phyloP scores from a whole-genome alignment of 1,140 invertebrate genomes.

The Agrilus planipennis region DNA sequence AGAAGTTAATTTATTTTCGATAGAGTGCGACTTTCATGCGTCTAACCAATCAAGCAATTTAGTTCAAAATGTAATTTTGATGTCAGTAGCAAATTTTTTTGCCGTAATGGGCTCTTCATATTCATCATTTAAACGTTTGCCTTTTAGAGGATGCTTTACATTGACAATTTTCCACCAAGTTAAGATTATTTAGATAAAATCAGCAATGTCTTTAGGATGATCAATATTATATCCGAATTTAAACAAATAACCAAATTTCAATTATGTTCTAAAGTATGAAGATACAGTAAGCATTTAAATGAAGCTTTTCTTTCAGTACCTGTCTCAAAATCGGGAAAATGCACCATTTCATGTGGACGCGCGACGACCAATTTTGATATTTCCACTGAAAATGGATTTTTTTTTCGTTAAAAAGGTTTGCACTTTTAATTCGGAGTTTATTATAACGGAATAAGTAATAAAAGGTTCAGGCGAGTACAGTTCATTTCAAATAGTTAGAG shows the following conservation, averaged over 20 bases:
- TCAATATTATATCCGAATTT: slow-evolving; percentile 9
- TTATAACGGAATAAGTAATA: too few relatives aligned
- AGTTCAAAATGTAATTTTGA: not conserved
- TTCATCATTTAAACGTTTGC: not conserved
- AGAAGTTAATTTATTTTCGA: not conserved
- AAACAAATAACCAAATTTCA: too few relatives aligned
- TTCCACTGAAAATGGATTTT: too few relatives aligned
- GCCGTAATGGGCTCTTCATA: slow-evolving; percentile 1
- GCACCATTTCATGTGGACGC: too few relatives aligned
- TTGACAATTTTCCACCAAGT: slow-evolving; percentile 10
- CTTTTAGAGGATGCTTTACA: slow-evolving; percentile 5
- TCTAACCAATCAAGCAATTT: slow-evolving; percentile 3
- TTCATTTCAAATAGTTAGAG: too few relatives aligned
- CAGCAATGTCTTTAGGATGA: slow-evolving; percentile 7
- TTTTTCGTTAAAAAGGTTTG: too few relatives aligned
- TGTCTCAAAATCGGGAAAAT: slow-evolving; percentile 10
- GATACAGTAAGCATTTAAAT: slow-evolving; percentile 4
- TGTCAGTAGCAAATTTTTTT: not conserved
- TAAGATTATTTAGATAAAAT: slow-evolving; percentile 5
- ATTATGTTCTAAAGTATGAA: slow-evolving; percentile 3
- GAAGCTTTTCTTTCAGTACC: too few relatives aligned
- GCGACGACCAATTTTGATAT: too few relatives aligned
- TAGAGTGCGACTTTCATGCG: not conserved
- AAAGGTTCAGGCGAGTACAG: too few relatives aligned
- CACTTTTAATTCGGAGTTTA: too few relatives aligned